Evolutionary conservation across 2,888 invertebrate species (phyloP), one percentile per base, ranked within the genome.

Genomic region (Drosophila nr. medialis): DNA sequence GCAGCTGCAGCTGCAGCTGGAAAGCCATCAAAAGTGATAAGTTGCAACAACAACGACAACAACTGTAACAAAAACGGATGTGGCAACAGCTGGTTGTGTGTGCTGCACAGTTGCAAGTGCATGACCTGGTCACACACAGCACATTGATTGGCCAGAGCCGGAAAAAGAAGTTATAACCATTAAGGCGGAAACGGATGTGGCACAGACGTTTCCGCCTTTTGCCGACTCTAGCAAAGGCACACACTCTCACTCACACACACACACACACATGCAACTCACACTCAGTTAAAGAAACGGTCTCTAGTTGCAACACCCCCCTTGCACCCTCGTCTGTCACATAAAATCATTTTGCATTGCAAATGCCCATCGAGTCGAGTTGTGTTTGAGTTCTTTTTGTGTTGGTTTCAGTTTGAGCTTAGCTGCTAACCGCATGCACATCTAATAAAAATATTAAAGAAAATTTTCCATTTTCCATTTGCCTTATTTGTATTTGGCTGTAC

Each of bases 91-190:
- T 69, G 81, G 81, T 51, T 54, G 49, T 55, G 53, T 56, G 65
- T 30, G 56, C n/a, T 40, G 40, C 38, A 50, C 70, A 62, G 73
- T 61, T 56, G 64, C 72, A 54, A 40, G 68, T 72, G 42, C 64
- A 65, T 64, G 68, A 59, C 60, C 68, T 63, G 86, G 83, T 75
- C 86, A 75, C 74, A 78, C 30, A 56, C 42, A 65, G 69, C 68
- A 72, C 80, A 81, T 81, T 85, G 85, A 86, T 85, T 86, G 85
- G 83, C 85, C 80, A 67, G 83, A 69, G 73, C 81, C 77, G 81
- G 85, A 83, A 83, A 81, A 84, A 81, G 81, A 85, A 86, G 86
- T 85, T 86, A 85, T 85, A 85, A 81, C 85, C 82, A 83, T 83
- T 76, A 82, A 80, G 80, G 77, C 81, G 85, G 85, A 86, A 85